Conservation (phyloP, 2,113 vertebrate genomes). For the Gymnorhina tibicen region DNA sequence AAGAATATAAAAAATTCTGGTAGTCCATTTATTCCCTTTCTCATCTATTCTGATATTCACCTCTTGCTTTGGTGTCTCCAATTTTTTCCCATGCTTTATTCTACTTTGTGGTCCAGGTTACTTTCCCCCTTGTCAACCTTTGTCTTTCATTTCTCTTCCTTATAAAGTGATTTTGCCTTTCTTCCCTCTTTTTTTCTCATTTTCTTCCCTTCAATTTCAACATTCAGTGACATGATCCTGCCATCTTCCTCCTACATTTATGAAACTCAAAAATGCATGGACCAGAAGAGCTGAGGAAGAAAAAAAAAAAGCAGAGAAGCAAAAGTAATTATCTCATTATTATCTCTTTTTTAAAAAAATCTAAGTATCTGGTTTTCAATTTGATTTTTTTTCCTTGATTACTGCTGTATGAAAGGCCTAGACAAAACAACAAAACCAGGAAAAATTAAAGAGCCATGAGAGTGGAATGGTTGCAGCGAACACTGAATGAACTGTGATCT, state of each 20-base stretch:
- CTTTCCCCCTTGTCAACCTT: rapidly evolving
- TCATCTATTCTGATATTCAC: background rate
- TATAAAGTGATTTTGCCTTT: background rate
- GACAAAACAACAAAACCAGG: background rate
- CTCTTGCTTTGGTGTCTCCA: background rate
- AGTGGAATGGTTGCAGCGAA: background rate
- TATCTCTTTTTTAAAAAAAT: background rate
- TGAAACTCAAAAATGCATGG: background rate
- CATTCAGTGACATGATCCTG: background rate
- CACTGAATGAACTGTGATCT: background rate
- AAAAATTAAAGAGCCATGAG: background rate
- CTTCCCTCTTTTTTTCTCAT: background rate
- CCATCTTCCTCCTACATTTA: background rate
- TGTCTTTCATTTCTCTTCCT: background rate
- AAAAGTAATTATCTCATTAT: background rate
- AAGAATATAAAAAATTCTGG: background rate
- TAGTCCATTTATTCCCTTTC: background rate
- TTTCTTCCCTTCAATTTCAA: background rate
- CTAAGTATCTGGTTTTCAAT: background rate
- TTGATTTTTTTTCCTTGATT: background rate
- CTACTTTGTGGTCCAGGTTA: background rate
- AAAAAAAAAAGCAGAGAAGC: background rate
- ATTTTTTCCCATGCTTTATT: background rate
- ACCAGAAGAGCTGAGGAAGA: background rate
- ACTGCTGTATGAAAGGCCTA: background rate